These are phyloP conservation scores for Trichonephila clavipes DNA, from an alignment of 1,140 invertebrate genomes.

Conservation along the genomic window DNA sequence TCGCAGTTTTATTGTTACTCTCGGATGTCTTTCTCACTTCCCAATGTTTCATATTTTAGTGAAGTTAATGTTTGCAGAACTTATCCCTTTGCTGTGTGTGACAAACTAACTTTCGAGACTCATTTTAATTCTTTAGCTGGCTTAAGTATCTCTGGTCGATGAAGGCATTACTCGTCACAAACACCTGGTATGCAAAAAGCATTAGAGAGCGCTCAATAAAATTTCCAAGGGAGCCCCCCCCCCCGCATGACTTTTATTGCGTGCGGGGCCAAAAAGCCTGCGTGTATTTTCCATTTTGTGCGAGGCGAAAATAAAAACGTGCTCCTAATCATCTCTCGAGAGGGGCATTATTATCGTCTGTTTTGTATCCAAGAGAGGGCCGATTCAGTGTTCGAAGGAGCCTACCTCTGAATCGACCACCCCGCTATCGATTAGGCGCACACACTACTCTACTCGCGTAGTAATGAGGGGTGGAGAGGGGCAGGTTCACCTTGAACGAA, in stretches of 20 bases:
- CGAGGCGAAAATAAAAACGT: constrained; percentile 7
- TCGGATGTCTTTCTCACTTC: too few species aligned
- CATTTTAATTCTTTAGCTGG: too few species aligned
- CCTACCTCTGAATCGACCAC: constrained; percentile 56
- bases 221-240: not conserved
- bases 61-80: too few species aligned
- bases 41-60: too few species aligned
- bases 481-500: constrained; percentile 66
- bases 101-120: too few species aligned
- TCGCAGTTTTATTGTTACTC: too few species aligned
- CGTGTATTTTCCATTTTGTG: not conserved
- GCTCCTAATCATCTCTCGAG: constrained; percentile 17
- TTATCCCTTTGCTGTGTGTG: too few species aligned
- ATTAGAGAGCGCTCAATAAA: not conserved
- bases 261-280: not conserved
- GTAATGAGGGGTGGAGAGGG: not conserved
- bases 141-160: not conserved
- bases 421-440: constrained; percentile 41
- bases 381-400: constrained; percentile 36
- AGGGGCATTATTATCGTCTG: constrained; percentile 23
- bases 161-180: not conserved
- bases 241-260: not conserved
- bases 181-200: not conserved
- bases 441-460: constrained; percentile 2
- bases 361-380: constrained; percentile 26